These are phyloP conservation scores for Camptogramma bilineatum DNA, from an alignment of 2,888 invertebrate genomes.

Conservation along the genomic window DNA sequence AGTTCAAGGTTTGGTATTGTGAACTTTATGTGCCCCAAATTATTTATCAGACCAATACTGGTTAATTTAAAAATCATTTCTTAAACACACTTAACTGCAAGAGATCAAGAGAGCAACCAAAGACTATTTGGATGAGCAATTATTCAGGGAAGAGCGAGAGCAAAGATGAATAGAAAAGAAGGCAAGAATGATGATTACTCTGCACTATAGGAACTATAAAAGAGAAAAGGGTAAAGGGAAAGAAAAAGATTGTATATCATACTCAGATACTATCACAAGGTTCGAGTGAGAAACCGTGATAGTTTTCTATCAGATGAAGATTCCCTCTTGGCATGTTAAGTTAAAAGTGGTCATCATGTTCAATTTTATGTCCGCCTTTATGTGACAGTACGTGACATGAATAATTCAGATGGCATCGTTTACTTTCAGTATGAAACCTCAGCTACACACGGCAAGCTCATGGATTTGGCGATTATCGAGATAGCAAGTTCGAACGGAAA, in stretches of 20 bases:
- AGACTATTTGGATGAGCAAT: too few relatives aligned
- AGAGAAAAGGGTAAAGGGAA: too few relatives aligned
- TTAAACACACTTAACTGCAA: neutral
- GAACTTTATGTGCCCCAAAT: slow-evolving; percentile 30
- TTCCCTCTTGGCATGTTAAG: slow-evolving; percentile 5
- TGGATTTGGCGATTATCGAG: neutral
- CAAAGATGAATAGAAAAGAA: too few relatives aligned
- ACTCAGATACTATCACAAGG: neutral
- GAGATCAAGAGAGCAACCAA: neutral
- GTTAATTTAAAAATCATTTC: slow-evolving; percentile 5
- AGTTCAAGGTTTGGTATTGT: slow-evolving; percentile 43
- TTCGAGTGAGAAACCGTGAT: neutral
- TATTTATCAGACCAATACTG: slow-evolving; percentile 17
- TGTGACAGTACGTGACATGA: slow-evolving; percentile 35
- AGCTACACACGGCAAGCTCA: slow-evolving; percentile 9
- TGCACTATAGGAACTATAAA: too few relatives aligned
- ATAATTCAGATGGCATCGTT: slow-evolving; percentile 45
- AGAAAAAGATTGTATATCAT: neutral
- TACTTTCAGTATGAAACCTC: slow-evolving; percentile 36
- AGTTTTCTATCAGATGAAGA: slow-evolving; percentile 3
- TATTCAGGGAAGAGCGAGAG: too few relatives aligned
- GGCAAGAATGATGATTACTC: too few relatives aligned
- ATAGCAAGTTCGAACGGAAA: neutral
- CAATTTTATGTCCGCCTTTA: slow-evolving; percentile 34
- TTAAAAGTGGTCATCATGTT: slow-evolving; percentile 27